Base-by-base conservation (phyloP, 2,797 vertebrate species). In the Merluccius polli region DNA sequence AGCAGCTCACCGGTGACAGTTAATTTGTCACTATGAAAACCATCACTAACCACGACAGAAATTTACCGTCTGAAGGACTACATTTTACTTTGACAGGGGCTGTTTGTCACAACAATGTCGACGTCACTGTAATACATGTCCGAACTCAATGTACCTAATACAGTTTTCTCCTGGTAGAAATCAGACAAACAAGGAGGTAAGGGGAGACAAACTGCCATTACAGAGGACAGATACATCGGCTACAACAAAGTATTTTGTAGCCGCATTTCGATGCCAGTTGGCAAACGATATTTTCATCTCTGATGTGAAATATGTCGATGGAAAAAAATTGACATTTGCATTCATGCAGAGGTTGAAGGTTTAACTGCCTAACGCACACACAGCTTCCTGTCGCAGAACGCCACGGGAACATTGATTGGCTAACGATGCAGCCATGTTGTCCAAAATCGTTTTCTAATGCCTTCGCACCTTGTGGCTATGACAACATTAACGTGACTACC, bases 201-300 rank as follows among this genome's bases (percentile, higher is more conserved):
- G 31, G 21, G 13, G 21, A 33, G 15, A 32, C 82, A 88, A 83
- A 80, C 75, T 80, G 83, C 74, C 79, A 68, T 29, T 16, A 72
- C 75, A 86, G 77, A 79, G 78, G 76, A 79, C 74, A 73, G 74
- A 75, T 81, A 77, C 84, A 84, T 85, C 85, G 84, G 89, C 88
- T 88, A 79, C 24, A 75, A 79, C 24, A 75, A 77, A 81, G 81
- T 87, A 85, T 84, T 85, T 80, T 80, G 82, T n/a, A n/a, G n/a
- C n/a, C 79, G 78, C 35, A 29, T 71, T 77, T 78, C 79, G 70
- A 84, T 16, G 59, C n/a, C 59, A 63, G 84, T 87, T 82, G 73
- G 48, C 79, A 78, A 81, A 85, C 82, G 83, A 80, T 81, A 81
- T 59, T 84, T 76, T 75, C 36, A 44, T 79, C n/a, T 11, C 59